A percentile compares a stretch with the other conserved stretches of the same genome.
phyloP scores from a whole-genome alignment of 2,888 invertebrate genomes.

The Dinocampus coccinellae region DNA sequence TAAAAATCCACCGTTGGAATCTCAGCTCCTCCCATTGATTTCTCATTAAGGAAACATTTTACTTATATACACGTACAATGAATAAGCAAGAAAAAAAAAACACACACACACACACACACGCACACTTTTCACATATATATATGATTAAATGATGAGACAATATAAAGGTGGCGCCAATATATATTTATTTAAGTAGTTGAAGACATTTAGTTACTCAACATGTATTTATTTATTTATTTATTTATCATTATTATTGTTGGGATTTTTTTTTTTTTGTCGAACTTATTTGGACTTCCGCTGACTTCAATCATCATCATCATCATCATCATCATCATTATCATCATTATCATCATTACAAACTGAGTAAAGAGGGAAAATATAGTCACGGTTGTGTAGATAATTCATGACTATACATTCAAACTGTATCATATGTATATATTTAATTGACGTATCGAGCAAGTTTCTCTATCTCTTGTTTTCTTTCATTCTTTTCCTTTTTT shows the following conservation, averaged over 20 bases:
- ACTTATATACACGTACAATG: too few relatives aligned
- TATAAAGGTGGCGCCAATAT: conserved; percentile 21
- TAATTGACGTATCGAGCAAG: conserved; percentile 28
- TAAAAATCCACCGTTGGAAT: conserved; percentile 26
- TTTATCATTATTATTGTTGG: too few relatives aligned
- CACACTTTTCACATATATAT: neutral
- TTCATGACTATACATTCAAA: conserved; percentile 25
- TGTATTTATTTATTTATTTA: too few relatives aligned
- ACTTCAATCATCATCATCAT: conserved; percentile 22
- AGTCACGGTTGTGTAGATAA: neutral
- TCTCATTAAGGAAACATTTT: conserved; percentile 17
- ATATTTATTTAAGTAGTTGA: neutral
- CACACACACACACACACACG: neutral
- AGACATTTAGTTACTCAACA: conserved; percentile 6
- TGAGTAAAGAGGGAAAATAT: neutral
- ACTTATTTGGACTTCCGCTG: conserved; percentile 38
- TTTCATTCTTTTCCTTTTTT: neutral
- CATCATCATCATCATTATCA: conserved; percentile 21
- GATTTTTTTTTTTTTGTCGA: conserved; percentile 3
- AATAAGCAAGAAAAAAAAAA: too few relatives aligned
- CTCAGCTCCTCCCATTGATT: conserved; percentile 35
- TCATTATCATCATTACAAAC: conserved; percentile 24
- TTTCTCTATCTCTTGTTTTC: conserved; percentile 24
- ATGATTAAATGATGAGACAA: neutral
- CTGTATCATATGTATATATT: conserved; percentile 1